Evolutionary conservation across 1,140 invertebrate species (phyloP), one percentile per base, ranked within the genome.

Genomic region (Tetramorium alpestre): DNA sequence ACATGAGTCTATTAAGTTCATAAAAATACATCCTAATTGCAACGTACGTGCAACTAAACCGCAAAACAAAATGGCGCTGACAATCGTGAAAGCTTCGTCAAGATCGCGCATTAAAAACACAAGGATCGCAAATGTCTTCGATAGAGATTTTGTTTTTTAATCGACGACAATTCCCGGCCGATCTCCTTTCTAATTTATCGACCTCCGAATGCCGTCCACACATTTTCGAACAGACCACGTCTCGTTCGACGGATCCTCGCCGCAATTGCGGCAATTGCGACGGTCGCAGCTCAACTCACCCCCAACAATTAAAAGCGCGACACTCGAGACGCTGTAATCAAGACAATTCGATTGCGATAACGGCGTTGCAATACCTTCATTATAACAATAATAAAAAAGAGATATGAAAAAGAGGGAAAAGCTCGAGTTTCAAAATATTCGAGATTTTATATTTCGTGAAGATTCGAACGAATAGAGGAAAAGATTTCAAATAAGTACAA

Each of bases 101-200:
- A 80, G 13, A 11, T 28, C 28, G 25, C 54, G 25, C 22, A 22
- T 69, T 58, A 72, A 58, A 72, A 38, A 28, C 13, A 58, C 60
- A 1, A 56, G 16, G 2, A 41, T 0, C 16, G 28, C 41, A 64
- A 62, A 64, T 18, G n/a, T 69, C 10, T 56, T n/a, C 10, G 6
- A 11, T 11, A 5, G 51, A 58, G 73, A 82, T 58, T 81, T 82
- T 13, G 18, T 58, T 82, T 58, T 49, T 54, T 28, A 13, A 22
- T 8, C 28, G 58, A 73, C 51, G 47, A 73, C 78, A 72, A 51
- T 62, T 86, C 72, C n/a, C 64, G 13, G 44, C 49, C 60, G 85
- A 84, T 47, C 67, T 84, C 58, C 25, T 84, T 84, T 84, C 67
- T 54, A 73, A 87, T 87, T 87, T 87, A 87, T 84, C 69, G 85